Conservation (phyloP, 2,797 vertebrate genomes). For the Carcharodon carcharias region DNA sequence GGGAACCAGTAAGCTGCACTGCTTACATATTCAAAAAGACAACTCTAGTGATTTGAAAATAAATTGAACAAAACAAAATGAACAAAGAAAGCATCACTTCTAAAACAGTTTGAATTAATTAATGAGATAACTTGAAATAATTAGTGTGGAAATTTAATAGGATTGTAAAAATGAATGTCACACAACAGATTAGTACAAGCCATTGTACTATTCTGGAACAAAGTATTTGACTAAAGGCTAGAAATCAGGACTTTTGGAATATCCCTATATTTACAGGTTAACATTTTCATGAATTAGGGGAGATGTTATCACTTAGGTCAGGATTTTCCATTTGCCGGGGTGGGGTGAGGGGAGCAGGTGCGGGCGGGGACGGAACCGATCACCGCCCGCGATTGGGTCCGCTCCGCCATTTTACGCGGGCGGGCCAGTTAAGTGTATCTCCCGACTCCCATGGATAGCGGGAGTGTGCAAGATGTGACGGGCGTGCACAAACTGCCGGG, state of each 20-base stretch:
- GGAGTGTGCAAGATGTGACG: too few relatives aligned
- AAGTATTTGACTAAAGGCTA: neutral
- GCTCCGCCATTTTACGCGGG: too few relatives aligned
- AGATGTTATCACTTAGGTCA: neutral
- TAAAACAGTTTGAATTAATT: neutral
- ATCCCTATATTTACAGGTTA: neutral
- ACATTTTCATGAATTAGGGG: neutral
- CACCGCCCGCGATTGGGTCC: too few relatives aligned
- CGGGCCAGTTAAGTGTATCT: too few relatives aligned
- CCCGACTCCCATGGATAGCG: too few relatives aligned
- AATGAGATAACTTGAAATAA: neutral
- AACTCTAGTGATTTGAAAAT: neutral
- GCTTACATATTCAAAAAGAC: neutral
- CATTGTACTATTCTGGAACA: neutral
- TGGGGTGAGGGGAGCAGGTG: too few relatives aligned
- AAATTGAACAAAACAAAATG: neutral
- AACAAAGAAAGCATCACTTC: neutral
- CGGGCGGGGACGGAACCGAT: too few relatives aligned
- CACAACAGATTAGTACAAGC: neutral
- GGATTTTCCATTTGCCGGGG: too few relatives aligned
- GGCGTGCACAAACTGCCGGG: too few relatives aligned
- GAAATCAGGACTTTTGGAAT: neutral
- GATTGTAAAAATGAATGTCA: neutral
- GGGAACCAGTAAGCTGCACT: neutral
- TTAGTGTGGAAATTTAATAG: neutral